Evolutionary conservation across 2,113 vertebrate genomes (phyloP).

Genomic region (Tyrannus savana): DNA sequence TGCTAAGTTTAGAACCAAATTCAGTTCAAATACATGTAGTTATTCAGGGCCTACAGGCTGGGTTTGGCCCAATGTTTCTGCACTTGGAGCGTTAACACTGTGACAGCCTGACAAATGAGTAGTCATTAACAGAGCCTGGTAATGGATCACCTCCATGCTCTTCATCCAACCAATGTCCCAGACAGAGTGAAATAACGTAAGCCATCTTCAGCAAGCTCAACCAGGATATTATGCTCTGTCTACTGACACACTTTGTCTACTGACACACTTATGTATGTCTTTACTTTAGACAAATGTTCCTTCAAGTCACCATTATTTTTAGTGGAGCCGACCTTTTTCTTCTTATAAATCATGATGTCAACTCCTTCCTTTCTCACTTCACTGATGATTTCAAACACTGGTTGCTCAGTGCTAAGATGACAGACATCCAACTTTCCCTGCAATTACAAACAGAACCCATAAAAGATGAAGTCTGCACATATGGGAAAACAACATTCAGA

Average conservation of each 20-base stretch:
- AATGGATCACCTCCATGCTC: not conserved
- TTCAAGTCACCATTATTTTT: constrained; percentile 46
- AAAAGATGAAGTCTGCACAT: not conserved
- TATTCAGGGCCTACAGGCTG: not conserved
- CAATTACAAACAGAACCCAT: not conserved
- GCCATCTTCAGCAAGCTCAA: not conserved
- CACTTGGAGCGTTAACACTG: not conserved
- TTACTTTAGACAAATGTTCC: constrained; percentile 67
- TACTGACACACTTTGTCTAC: not conserved
- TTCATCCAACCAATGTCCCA: not conserved
- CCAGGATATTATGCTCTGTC: not conserved
- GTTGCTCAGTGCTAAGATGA: constrained; percentile 66
- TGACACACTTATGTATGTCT: not conserved
- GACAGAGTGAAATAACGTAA: not conserved
- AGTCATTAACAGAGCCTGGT: not conserved
- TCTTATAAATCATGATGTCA: constrained; percentile 71
- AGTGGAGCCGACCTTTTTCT: constrained; percentile 70
- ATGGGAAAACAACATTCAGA: not conserved
- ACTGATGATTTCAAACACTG: constrained; percentile 70
- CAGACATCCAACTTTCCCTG: constrained; percentile 76
- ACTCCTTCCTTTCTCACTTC: constrained; percentile 69
- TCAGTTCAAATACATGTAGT: not conserved
- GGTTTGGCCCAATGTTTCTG: not conserved
- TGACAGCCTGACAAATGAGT: not conserved
- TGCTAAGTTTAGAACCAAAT: not conserved